Base-by-base conservation (phyloP, 2,888 invertebrate genomes). In the Trisateles emortualis region DNA sequence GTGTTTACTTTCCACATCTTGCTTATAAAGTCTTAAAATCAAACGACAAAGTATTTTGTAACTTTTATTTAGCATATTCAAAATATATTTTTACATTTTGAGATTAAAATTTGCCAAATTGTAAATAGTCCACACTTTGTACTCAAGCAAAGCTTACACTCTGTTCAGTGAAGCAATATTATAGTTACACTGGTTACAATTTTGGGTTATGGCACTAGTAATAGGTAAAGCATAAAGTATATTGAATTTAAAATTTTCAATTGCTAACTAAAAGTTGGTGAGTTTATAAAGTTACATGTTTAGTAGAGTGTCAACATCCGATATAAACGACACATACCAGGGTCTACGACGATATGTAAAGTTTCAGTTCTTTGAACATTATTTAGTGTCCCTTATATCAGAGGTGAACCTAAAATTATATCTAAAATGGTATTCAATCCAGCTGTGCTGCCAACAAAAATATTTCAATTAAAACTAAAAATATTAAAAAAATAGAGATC, bases 51-150 rank as follows among this genome's bases (percentile, higher is more conserved):
- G n/a, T 26, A 13, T 10, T 50, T 55, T 69, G 51, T 13, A 72
- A 65, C 42, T 65, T 70, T 70, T 70, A 85, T 83, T 79, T 80
- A 87, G 88, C 86, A 76, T 88, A 88, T 83, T 86, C 82, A 88
- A 89, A 88, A 89, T 88, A 88, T 86, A 87, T 84, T 84, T 83
- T 83, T 64, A 83, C 73, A 77, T 65, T 78, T 75, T 66, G 76
- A 83, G 78, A 77, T 77, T 79, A 81, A 80, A 81, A 77, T 69
- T 78, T 76, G 75, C 74, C 59, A 68, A 72, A 63, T 55, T 68
- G 64, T 70, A 64, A 71, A 58, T 71, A 76, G 69, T 80, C 76
- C 76, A 81, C 76, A 81, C 74, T 82, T 86, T 84, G 83, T 84
- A 86, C 83, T 81, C 75, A 78, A 83, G 88, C 87, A 52, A 85